Conservation (phyloP, 2,113 vertebrate genomes). For the Ictidomys tridecemlineatus region DNA sequence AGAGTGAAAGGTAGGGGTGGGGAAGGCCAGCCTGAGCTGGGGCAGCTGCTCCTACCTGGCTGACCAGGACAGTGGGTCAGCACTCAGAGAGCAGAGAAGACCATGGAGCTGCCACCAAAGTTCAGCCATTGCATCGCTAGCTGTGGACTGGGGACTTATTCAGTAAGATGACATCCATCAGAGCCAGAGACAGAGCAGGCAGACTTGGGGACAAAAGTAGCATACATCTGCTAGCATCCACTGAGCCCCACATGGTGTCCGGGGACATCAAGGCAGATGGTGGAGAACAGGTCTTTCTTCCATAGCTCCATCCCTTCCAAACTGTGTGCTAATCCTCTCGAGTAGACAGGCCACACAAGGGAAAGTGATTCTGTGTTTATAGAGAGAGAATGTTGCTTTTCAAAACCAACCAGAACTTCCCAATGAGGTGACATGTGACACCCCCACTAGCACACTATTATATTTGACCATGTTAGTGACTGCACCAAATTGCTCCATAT, state of each 20-base stretch:
- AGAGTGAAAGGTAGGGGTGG: too few species aligned
- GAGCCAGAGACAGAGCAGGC: neutral
- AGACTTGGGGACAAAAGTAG: neutral
- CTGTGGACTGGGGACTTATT: neutral
- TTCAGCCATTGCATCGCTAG: neutral
- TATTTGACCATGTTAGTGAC: neutral
- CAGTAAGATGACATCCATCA: neutral
- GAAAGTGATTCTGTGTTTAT: neutral
- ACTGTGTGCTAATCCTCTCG: neutral
- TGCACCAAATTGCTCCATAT: neutral
- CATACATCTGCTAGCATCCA: neutral
- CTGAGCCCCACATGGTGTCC: neutral
- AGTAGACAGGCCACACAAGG: neutral
- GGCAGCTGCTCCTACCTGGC: neutral
- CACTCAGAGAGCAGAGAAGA: neutral
- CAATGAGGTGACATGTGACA: neutral
- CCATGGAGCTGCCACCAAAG: neutral
- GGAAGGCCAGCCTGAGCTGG: neutral
- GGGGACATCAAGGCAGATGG: neutral
- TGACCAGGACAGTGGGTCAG: neutral
- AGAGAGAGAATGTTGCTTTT: slow-evolving; percentile 6
- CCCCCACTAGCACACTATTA: neutral
- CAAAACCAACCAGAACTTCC: slow-evolving; percentile 10
- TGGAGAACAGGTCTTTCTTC: neutral
- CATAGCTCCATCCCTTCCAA: neutral